Evolutionary conservation across 2,797 vertebrate genomes (phyloP).

Genomic region (Delichon dasypus): DNA sequence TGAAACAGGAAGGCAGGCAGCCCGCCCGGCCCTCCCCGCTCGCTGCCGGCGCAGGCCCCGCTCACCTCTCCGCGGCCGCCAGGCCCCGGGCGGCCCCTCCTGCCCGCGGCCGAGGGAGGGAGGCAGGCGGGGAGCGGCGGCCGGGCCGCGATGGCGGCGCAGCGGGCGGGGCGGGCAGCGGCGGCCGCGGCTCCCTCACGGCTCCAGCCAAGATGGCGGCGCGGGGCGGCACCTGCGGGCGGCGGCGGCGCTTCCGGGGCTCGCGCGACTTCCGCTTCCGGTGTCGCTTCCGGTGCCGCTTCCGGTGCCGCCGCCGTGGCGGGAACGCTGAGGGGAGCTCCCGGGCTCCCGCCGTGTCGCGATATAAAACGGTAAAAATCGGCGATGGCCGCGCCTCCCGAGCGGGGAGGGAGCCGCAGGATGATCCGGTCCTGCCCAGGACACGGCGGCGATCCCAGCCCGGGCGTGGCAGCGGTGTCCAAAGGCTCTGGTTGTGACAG

Average conservation of each 20-base stretch:
- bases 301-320: neutral
- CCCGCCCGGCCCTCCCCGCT: neutral
- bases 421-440: neutral
- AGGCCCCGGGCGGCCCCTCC: neutral
- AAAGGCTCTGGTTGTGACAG: too few relatives aligned
- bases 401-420: too few relatives aligned
- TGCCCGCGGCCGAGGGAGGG: neutral
- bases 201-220: neutral
- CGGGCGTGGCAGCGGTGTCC: neutral
- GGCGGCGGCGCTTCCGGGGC: neutral
- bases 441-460: rapidly evolving
- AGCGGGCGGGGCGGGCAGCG: neutral
- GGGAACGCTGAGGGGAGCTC: neutral
- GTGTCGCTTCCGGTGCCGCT: too few relatives aligned
- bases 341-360: too few relatives aligned
- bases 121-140: neutral
- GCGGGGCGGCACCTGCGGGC: neutral
- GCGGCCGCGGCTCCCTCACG: neutral
- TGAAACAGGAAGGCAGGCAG: neutral
- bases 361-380: rapidly evolving
- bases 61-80: conserved; percentile 39
- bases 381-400: rapidly evolving
- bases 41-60: neutral
- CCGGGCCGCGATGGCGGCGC: neutral
- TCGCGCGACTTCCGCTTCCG: neutral